phyloP scores from a whole-genome alignment of 1,140 invertebrate genomes.

The Drosophila yakuba region DNA sequence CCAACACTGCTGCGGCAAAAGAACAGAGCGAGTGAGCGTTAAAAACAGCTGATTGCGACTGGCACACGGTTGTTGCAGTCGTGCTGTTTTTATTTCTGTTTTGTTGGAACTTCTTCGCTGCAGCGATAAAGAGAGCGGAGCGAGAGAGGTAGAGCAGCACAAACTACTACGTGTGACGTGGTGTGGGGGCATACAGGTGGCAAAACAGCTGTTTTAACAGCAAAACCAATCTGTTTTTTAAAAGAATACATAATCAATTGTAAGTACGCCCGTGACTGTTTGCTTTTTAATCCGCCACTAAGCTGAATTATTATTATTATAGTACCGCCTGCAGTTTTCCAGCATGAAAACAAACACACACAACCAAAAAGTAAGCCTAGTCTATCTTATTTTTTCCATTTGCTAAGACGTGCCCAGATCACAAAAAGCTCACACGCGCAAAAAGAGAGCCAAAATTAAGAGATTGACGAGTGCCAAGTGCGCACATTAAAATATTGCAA shows the following conservation, averaged over 20 bases:
- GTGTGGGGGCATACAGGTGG: conserved; percentile 61
- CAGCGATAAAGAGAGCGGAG: conserved; percentile 45
- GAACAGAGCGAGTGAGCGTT: conserved; percentile 19
- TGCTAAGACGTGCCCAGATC: conserved; percentile 69
- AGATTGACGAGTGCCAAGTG: conserved; percentile 72
- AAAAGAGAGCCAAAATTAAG: conserved; percentile 24
- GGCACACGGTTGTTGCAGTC: conserved; percentile 33
- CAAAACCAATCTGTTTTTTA: conserved; percentile 42
- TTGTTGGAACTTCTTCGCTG: conserved; percentile 34
- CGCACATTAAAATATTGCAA: conserved; percentile 83
- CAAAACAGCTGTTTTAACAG: conserved; percentile 79
- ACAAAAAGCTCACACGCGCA: conserved; percentile 11
- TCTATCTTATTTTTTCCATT: conserved; percentile 20
- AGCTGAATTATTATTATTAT: conserved; percentile 53
- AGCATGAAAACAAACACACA: conserved; percentile 20
- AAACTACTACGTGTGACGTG: conserved; percentile 63
- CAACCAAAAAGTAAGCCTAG: conserved; percentile 54
- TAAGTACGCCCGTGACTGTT: conserved; percentile 29
- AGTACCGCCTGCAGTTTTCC: conserved; percentile 59
- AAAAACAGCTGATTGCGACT: conserved; percentile 67
- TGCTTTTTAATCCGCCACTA: conserved; percentile 48
- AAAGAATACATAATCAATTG: conserved; percentile 53
- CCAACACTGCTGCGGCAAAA: conserved; percentile 61
- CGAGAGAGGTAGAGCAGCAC: conserved; percentile 41
- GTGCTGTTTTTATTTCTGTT: conserved; percentile 26